A percentile compares a stretch with the other conserved stretches of the same genome.
These are phyloP conservation scores for Patella depressa DNA, from an alignment of 2,888 invertebrate species.

Conservation along the genomic window DNA sequence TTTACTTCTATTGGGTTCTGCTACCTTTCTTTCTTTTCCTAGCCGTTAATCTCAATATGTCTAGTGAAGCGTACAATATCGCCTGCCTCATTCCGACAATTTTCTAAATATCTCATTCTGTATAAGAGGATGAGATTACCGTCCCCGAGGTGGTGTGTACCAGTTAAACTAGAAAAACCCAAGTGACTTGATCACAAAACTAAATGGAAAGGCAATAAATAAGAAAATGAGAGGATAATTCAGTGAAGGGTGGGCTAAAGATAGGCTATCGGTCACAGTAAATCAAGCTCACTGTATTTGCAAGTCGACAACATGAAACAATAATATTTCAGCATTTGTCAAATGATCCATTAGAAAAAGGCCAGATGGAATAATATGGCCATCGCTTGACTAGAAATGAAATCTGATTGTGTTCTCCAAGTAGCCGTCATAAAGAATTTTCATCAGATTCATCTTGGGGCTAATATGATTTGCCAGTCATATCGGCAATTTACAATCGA, in stretches of 20 bases:
- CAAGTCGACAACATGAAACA: constrained; percentile 31
- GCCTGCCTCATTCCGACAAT: constrained; percentile 24
- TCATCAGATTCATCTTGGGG: constrained; percentile 23
- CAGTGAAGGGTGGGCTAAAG: constrained; percentile 37
- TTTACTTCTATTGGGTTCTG: constrained; percentile 24
- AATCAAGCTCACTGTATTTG: constrained; percentile 29
- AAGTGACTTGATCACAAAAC: constrained; percentile 25
- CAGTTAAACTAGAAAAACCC: too few relatives aligned
- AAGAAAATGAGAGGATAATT: constrained; percentile 41
- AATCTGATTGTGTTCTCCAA: constrained; percentile 22
- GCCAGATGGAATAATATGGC: constrained; percentile 21
- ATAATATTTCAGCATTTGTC: constrained; percentile 41
- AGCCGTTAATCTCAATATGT: constrained; percentile 25
- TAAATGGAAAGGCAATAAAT: constrained; percentile 40
- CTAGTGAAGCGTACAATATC: constrained; percentile 32
- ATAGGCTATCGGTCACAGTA: constrained; percentile 28
- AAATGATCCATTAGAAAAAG: constrained; percentile 34
- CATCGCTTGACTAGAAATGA: constrained; percentile 22
- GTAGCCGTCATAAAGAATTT: constrained; percentile 26
- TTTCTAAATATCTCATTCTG: constrained; percentile 26
- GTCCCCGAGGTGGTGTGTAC: too few relatives aligned
- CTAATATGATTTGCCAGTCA: constrained; percentile 30
- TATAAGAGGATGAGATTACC: too few relatives aligned
- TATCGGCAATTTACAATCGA: constrained; percentile 11
- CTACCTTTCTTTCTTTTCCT: neutral